Percentiles rank a stretch among this genome's conserved stretches.
Conservation (phyloP, 2,888 invertebrate species). For the Lagria hirta region DNA sequence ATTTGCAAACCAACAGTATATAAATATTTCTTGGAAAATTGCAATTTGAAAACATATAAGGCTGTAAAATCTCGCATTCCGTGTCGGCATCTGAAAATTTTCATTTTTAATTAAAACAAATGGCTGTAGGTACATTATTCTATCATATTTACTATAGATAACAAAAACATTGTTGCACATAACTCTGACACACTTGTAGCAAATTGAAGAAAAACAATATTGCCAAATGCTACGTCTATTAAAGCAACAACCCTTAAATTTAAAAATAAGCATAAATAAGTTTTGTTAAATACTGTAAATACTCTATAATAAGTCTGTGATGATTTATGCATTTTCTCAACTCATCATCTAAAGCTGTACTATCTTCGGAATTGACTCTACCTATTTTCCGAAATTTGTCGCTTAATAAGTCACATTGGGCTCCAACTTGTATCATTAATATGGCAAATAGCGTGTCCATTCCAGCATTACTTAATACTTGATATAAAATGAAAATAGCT, state of each 20-base stretch:
- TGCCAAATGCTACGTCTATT: conserved; percentile 6
- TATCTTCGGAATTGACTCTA: conserved; percentile 1
- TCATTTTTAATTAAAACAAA: conserved; percentile 1
- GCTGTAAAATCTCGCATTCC: conserved; percentile 8
- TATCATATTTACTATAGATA: conserved; percentile 14
- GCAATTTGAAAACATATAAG: conserved; percentile 6
- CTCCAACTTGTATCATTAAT: conserved; percentile 10
- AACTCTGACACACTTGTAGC: conserved; percentile 8
- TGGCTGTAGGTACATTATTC: not conserved
- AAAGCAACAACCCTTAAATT: no score
- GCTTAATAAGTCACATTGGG: conserved; percentile 8
- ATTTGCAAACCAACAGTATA: conserved; percentile 24
- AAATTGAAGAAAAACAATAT: conserved; percentile 12
- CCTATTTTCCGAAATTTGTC: conserved; percentile 6
- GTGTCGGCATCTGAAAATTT: conserved; percentile 1
- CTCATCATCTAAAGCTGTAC: no score
- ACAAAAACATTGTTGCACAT: conserved; percentile 19
- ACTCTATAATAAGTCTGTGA: conserved; percentile 13
- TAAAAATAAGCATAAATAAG: no score
- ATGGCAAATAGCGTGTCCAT: conserved; percentile 16
- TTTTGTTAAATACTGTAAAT: no score
- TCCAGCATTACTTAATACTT: conserved; percentile 6
- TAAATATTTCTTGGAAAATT: conserved; percentile 16
- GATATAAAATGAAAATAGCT: conserved; percentile 7
- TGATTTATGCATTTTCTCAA: conserved; percentile 6